These are phyloP conservation scores for Idaea biselata DNA, from an alignment of 2,888 invertebrate species.

Conservation along the genomic window DNA sequence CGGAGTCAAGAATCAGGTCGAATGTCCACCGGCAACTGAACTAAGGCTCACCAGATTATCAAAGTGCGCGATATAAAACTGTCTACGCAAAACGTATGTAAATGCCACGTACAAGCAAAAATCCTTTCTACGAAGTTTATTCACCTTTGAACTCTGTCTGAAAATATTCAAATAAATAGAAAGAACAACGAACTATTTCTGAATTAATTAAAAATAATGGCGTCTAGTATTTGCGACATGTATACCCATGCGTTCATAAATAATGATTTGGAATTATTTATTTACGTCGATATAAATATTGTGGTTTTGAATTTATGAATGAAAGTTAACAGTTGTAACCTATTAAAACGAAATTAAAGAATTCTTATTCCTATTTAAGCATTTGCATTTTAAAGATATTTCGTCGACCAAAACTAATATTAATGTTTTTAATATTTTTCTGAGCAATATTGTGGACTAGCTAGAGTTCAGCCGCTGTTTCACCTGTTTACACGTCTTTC, in stretches of 20 bases:
- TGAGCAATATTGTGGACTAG: background rate
- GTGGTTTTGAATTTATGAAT: background rate
- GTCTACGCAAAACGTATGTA: background rate
- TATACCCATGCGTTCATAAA: background rate
- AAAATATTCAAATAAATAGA: conserved; percentile 20
- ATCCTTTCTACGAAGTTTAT: conserved; percentile 12
- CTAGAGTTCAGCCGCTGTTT: background rate
- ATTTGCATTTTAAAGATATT: background rate
- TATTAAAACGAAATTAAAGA: background rate
- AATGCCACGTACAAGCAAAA: conserved; percentile 2
- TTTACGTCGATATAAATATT: conserved; percentile 1
- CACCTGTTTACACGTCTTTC: background rate
- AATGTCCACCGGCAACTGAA: too few species aligned
- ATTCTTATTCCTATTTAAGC: background rate
- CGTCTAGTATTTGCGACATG: conserved; percentile 8
- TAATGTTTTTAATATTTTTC: background rate
- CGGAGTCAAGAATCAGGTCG: too few species aligned
- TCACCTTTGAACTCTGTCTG: conserved; percentile 28
- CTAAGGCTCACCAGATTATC: too few species aligned
- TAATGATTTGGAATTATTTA: background rate
- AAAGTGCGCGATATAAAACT: background rate
- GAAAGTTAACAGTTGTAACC: background rate
- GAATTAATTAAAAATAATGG: conserved; percentile 18
- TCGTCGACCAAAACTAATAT: background rate
- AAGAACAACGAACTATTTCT: conserved; percentile 21